These are phyloP conservation scores for Nasonovia ribisnigri DNA, from an alignment of 2,888 invertebrate species.

Conservation along the genomic window DNA sequence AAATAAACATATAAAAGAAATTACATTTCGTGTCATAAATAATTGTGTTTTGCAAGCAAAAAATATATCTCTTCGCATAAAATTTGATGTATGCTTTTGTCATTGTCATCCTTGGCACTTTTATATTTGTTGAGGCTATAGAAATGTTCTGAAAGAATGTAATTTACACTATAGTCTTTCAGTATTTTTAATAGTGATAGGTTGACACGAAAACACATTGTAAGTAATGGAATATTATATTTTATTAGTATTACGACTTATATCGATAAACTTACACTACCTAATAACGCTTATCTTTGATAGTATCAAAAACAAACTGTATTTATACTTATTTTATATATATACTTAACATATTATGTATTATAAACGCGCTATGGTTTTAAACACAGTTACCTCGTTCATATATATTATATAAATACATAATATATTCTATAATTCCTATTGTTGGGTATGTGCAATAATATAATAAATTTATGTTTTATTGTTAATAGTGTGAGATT, in stretches of 20 bases:
- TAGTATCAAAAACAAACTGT: background rate
- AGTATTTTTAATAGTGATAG: constrained; percentile 18
- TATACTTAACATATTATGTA: too few relatives aligned
- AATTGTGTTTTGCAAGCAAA: background rate
- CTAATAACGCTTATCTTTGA: background rate
- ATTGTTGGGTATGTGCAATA: background rate
- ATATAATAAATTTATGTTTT: background rate
- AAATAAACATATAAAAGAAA: background rate
- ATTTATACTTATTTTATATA: too few relatives aligned
- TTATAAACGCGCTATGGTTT: background rate
- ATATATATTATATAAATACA: background rate
- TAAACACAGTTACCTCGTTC: background rate
- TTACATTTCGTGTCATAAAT: background rate
- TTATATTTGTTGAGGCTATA: background rate
- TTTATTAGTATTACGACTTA: background rate
- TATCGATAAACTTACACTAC: background rate
- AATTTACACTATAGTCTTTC: background rate
- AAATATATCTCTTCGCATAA: background rate
- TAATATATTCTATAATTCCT: background rate
- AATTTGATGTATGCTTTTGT: background rate
- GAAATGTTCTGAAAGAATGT: background rate
- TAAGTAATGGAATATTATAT: background rate
- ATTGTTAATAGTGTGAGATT: background rate
- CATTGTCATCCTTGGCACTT: background rate
- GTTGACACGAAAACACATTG: background rate